Evolutionary conservation across 2,113 vertebrate species (phyloP).

Genomic region (Oryzias melastigma): DNA sequence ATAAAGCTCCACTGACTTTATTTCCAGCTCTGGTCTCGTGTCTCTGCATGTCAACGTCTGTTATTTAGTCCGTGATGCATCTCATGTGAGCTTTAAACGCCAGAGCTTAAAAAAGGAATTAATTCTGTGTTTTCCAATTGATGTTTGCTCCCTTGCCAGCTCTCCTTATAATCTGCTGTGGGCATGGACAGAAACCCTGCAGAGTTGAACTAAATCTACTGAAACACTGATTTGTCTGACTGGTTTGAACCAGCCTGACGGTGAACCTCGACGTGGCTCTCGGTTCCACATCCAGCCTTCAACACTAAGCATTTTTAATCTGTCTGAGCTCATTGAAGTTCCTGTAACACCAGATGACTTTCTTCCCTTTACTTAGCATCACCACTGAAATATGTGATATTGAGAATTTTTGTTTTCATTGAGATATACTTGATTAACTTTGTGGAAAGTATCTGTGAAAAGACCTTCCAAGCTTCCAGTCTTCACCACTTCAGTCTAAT

Average conservation of each 20-base stretch:
- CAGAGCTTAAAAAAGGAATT: not conserved
- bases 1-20: not conserved
- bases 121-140: conserved; percentile 1
- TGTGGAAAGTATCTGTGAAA: no score
- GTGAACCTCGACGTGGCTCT: conserved; percentile 31
- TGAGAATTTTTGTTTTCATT: not conserved
- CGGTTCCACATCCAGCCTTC: conserved; percentile 41
- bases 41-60: not conserved
- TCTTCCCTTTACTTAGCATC: conserved; percentile 13
- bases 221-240: conserved; percentile 48
- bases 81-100: not conserved
- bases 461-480: not conserved
- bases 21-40: not conserved
- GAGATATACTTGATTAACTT: no score
- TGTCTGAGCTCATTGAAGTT: conserved; percentile 38
- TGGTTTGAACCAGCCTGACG: conserved; percentile 62
- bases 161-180: conserved; percentile 26
- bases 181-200: conserved; percentile 18
- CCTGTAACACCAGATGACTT: conserved; percentile 17
- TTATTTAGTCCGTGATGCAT: not conserved
- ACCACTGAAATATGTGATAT: not conserved
- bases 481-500: not conserved
- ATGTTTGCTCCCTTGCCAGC: conserved; percentile 16
- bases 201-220: conserved; percentile 36
- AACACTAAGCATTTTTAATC: conserved; percentile 42